Base-by-base conservation (phyloP, 1,140 invertebrate species). In the Zaprionus tsacasi region DNA sequence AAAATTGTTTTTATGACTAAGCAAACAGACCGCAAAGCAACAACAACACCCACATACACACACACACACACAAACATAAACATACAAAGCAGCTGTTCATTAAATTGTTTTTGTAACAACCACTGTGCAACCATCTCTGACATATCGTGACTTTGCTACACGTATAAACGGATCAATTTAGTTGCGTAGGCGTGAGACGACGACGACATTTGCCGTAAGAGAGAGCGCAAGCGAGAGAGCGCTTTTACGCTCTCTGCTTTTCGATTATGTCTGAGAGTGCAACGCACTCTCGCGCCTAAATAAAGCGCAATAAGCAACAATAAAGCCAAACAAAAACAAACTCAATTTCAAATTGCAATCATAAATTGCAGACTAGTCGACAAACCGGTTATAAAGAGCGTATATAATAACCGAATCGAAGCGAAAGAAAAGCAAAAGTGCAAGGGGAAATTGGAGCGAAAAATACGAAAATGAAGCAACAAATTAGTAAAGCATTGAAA, bases 401-500 rank as follows among this genome's bases (percentile, higher is more conserved):
- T 40, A 17, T 21, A 12, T 57, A 45, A 45, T 45, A 45, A 45
- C 40, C 40, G n/a, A 57, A 56, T 66, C 12, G 33, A 56, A 55
- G 6, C 38, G n/a, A 60, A 65, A 52, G 15, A 52, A 63, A 70
- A 64, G 40, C 43, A 57, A 70, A 64, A 65, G 12, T 55, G 55
- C 25, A 69, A 61, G 36, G 59, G 52, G 52, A 33, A 72, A 72
- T 40, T 70, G 43, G 61, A 81, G 50, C 48, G 35, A 72, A 66
- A 70, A 69, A 58, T 45, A 58, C n/a, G 40, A 45, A 63, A 48
- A 74, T 88, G 68, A 75, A 75, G 77, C 77, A 81, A 78, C 56
- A 76, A 85, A 89, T 88, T 88, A 88, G 78, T 78, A 50, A 82
- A 65, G 43, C 83, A 70, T 57, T 67, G 43, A 67, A 78, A 65